These are phyloP conservation scores for Prosopocoilus inquinatus DNA, from an alignment of 2,888 invertebrate genomes.

Conservation along the genomic window DNA sequence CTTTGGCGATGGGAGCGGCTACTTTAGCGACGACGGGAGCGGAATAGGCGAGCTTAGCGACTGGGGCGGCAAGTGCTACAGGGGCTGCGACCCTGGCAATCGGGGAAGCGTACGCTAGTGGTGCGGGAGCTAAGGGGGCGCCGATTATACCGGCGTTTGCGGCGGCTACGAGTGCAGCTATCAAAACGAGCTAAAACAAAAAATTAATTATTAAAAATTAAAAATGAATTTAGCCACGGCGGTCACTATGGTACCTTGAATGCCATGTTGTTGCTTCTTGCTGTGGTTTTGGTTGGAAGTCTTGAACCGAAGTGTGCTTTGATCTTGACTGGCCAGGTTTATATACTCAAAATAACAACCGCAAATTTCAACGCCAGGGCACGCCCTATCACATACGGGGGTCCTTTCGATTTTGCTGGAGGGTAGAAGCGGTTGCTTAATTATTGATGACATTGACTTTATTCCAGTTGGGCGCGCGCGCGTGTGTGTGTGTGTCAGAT, in stretches of 20 bases:
- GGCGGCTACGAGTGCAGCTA: not conserved
- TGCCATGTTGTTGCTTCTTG: not conserved
- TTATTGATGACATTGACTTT: too few species aligned
- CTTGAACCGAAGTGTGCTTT: too few species aligned
- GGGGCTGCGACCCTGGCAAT: constrained; percentile 33
- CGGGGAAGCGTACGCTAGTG: constrained; percentile 31
- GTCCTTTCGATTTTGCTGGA: constrained; percentile 11
- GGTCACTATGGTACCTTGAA: constrained; percentile 3
- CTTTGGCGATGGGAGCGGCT: constrained; percentile 34
- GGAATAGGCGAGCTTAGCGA: constrained; percentile 17
- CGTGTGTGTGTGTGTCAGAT: too few species aligned
- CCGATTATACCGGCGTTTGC: constrained; percentile 25
- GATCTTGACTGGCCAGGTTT: not conserved
- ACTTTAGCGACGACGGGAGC: constrained; percentile 40
- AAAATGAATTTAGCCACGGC: not conserved
- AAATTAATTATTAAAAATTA: not conserved
- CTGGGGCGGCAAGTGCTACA: constrained; percentile 23
- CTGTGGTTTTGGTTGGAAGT: not conserved
- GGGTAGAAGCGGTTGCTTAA: constrained; percentile 6
- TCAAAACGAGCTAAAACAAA: not conserved
- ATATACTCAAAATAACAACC: not conserved
- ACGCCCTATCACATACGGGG: too few species aligned
- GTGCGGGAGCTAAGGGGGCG: constrained; percentile 29
- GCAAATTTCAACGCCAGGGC: too few species aligned
- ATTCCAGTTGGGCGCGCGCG: too few species aligned